phyloP scores from a whole-genome alignment of 2,888 invertebrate genomes.

The Andrena bucephala region DNA sequence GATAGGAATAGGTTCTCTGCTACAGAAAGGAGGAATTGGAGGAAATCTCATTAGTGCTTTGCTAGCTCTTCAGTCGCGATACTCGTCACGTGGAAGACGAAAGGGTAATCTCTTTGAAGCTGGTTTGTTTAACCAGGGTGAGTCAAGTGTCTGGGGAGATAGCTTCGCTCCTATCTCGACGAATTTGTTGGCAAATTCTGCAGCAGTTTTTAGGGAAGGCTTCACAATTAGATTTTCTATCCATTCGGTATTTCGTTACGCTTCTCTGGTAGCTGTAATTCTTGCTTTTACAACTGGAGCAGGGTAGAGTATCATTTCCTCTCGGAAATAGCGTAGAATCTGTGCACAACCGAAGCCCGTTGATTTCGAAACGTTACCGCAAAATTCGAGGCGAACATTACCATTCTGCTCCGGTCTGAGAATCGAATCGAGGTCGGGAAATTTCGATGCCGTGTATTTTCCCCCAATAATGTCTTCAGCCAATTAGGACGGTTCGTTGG shows the following conservation, averaged over 20 bases:
- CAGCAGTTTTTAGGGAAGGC: background rate
- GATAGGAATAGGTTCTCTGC: background rate
- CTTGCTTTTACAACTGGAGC: background rate
- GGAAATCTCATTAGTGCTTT: background rate
- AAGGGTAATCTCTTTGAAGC: background rate
- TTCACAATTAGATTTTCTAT: background rate
- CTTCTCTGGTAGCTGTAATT: background rate
- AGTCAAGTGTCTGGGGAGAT: too few relatives aligned
- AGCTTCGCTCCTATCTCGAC: too few relatives aligned
- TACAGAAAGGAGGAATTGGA: background rate
- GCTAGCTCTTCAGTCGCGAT: background rate
- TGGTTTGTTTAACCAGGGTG: too few relatives aligned
- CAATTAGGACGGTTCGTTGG: constrained; percentile 3
- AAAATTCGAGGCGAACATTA: background rate
- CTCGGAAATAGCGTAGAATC: background rate
- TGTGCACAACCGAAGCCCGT: background rate
- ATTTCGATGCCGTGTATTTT: background rate
- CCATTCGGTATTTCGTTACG: background rate
- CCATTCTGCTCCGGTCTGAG: constrained; percentile 1
- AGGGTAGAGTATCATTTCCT: background rate
- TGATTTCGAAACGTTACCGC: background rate
- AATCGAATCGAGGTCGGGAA: background rate
- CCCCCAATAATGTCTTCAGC: background rate
- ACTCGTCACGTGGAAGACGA: background rate
- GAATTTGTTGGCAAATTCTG: background rate